Base-by-base conservation (phyloP, 2,113 vertebrate species). In the Rhinopithecus roxellana region DNA sequence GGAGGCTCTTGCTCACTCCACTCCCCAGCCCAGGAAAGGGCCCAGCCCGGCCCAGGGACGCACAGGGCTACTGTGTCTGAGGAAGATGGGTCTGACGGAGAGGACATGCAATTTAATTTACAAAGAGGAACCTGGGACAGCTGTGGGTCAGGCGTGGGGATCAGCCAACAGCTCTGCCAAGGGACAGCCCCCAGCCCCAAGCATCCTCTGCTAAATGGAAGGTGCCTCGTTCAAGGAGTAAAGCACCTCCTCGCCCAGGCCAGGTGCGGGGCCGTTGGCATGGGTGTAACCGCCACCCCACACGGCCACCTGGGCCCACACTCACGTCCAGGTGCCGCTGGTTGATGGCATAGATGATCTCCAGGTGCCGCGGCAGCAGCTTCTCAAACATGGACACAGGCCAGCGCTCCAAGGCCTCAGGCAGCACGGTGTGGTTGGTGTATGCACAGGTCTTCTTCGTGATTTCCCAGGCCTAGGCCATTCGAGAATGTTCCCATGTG, bases 401-500 rank as follows among this genome's bases (percentile, higher is more conserved):
- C 99, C 99, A 99, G 75, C 99, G 99, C 95, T 99, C 99, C 98
- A 99, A 97, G 75, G 99, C 99, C 97, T 99, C 99, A 0, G 99
- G 99, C 79, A 99, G 98, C 89, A 99, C 99, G 0, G 99, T 99
- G 98, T 99, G 99, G 98, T 99, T 99, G 97, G 99, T 99, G 93
- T 99, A 99, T 0, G 99, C 99, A 8, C 99, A 99, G 6, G 99
- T 99, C 97, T 95, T 98, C n/a, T 98, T 99, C 0, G 99, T 99
- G 98, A 99, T 98, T 74, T 99, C 99, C 99, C 99, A 99, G 40
- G 99, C 99, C 99, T 99, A 94, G 0, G 0, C 20, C 38, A 75
- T 40, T 50, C 2, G 30, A 86, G 79, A 70, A 67, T 16, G 67
- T 25, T 18, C 57, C 30, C 16, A 1, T 35, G 30, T 35, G 72